phyloP scores from a whole-genome alignment of 2,797 vertebrate species.

The Acrossocheilus fasciatus region DNA sequence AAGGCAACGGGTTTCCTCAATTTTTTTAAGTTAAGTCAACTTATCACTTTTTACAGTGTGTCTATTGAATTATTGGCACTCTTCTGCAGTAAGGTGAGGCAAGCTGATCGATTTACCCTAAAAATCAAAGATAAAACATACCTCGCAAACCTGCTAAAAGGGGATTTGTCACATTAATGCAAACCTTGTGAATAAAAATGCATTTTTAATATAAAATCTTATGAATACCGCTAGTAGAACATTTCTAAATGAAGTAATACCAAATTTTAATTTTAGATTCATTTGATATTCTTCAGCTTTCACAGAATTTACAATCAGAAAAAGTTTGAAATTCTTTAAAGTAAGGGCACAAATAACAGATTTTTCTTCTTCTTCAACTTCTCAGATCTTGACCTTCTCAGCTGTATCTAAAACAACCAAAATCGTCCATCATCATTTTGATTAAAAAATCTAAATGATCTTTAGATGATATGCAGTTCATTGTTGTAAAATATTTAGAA shows the following conservation, averaged over 20 bases:
- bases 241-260: background rate
- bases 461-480: background rate
- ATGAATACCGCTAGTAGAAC: background rate
- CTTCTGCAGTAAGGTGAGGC: conserved; percentile 48
- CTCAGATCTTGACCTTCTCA: too few relatives aligned
- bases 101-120: conserved; percentile 61
- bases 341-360: background rate
- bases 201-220: background rate
- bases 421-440: background rate
- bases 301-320: background rate
- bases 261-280: background rate
- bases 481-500: background rate
- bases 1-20: too few relatives aligned
- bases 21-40: too few relatives aligned
- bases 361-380: background rate
- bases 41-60: background rate
- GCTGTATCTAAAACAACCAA: background rate
- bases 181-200: background rate
- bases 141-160: background rate
- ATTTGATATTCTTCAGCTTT: background rate
- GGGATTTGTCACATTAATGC: background rate
- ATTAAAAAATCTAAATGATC: background rate
- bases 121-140: conserved; percentile 36
- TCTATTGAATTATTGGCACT: conserved; percentile 68
- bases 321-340: background rate